phyloP scores from a whole-genome alignment of 2,888 invertebrate genomes.

The Ectemnius cavifrons region DNA sequence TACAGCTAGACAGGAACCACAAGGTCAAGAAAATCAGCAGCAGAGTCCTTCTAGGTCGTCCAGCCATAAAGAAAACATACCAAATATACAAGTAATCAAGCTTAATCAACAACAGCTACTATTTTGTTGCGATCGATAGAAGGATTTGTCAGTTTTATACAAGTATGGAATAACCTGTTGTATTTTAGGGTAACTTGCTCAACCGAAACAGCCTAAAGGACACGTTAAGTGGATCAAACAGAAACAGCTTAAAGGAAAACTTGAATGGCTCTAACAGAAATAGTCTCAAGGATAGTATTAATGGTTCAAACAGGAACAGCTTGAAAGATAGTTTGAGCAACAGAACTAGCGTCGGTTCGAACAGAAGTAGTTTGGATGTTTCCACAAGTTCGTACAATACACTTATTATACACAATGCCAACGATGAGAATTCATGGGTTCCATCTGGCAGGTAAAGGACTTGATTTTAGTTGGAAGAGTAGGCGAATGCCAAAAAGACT shows the following conservation, averaged over 20 bases:
- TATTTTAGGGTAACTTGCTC: constrained; percentile 71
- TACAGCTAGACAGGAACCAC: constrained; percentile 92
- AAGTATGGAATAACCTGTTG: constrained; percentile 42
- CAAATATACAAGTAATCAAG: constrained; percentile 72
- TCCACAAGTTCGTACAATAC: constrained; percentile 91
- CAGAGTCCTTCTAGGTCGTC: constrained; percentile 81
- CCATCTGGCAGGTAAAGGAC: constrained; percentile 76
- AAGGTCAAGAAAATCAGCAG: constrained; percentile 91
- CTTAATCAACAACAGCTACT: background rate
- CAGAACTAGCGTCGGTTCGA: constrained; percentile 83
- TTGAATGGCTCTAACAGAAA: constrained; percentile 75
- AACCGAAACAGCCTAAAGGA: constrained; percentile 76
- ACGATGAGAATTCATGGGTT: constrained; percentile 86
- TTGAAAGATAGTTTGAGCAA: constrained; percentile 83
- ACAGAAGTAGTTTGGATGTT: constrained; percentile 84
- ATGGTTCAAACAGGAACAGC: constrained; percentile 76
- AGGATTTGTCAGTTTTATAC: constrained; percentile 12
- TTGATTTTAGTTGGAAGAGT: background rate
- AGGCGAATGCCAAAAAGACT: background rate
- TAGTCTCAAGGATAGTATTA: constrained; percentile 76
- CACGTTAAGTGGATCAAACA: constrained; percentile 73
- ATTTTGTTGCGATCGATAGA: background rate
- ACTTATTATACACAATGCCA: constrained; percentile 88
- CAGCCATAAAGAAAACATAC: constrained; percentile 75
- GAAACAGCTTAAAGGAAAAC: constrained; percentile 75